Conservation (phyloP, 2,113 vertebrate genomes). For the Epinephelus lanceolatus region DNA sequence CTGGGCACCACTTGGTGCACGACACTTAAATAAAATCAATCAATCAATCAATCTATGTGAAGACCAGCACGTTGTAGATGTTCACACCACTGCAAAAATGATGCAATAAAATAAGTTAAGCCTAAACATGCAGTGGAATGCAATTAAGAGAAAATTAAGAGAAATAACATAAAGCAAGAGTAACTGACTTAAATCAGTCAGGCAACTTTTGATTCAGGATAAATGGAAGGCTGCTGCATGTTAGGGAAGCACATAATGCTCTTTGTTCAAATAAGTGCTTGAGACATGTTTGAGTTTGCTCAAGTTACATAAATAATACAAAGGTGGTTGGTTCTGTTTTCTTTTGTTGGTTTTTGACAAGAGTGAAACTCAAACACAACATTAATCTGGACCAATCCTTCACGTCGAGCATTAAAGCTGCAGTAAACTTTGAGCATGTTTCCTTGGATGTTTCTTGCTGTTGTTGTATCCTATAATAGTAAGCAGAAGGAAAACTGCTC, state of each 20-base stretch:
- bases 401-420: not conserved
- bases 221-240: not conserved
- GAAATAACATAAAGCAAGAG: not conserved
- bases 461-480: not conserved
- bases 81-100: not conserved
- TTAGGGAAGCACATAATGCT: not conserved
- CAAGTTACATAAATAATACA: conserved; percentile 28
- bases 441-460: not conserved
- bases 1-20: no score
- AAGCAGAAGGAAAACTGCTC: not conserved
- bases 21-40: no score
- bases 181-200: not conserved
- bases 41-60: no score
- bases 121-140: not conserved
- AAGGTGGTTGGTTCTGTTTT: not conserved
- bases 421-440: not conserved
- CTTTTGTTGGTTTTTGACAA: conserved; percentile 35
- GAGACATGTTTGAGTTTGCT: conserved; percentile 49
- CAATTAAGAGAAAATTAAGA: not conserved
- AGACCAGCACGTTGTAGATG: not conserved
- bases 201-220: not conserved
- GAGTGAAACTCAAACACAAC: conserved; percentile 69
- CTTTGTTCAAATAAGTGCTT: conserved; percentile 7
- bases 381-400: conserved; percentile 3
- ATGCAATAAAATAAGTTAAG: not conserved